Evolutionary conservation across 2,888 invertebrate genomes (phyloP).

Genomic region (Xestobium rufovillosum): DNA sequence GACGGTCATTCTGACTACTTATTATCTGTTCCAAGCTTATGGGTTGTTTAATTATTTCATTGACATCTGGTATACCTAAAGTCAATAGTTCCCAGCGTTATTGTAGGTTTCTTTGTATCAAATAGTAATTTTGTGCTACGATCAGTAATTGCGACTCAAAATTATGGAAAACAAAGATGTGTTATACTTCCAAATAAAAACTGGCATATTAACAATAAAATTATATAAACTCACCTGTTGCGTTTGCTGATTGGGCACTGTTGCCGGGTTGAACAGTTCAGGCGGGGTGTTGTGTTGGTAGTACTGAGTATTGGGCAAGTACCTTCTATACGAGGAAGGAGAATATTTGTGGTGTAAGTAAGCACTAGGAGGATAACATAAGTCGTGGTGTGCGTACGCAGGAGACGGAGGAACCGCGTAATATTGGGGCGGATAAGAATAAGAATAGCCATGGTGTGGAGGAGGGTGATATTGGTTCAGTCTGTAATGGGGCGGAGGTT

Average conservation of each 20-base stretch:
- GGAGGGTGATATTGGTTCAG: constrained; percentile 41
- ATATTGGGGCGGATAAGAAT: constrained; percentile 42
- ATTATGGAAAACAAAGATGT: too few relatives aligned
- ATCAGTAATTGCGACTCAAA: too few relatives aligned
- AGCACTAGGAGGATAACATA: constrained; percentile 46
- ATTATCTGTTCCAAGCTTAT: too few relatives aligned
- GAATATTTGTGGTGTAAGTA: constrained; percentile 36
- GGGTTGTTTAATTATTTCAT: too few relatives aligned
- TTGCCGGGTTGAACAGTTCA: constrained; percentile 3
- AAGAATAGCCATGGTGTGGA: constrained; percentile 35
- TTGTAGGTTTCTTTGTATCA: too few relatives aligned
- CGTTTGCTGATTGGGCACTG: constrained; percentile 31
- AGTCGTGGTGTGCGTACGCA: constrained; percentile 42
- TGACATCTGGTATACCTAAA: too few relatives aligned
- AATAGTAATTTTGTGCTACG: too few relatives aligned
- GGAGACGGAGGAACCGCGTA: constrained; percentile 45
- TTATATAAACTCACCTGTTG: constrained; percentile 36
- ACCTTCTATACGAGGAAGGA: constrained; percentile 34
- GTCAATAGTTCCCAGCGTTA: too few relatives aligned
- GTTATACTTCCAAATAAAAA: too few relatives aligned
- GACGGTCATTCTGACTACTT: too few relatives aligned
- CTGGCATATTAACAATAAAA: too few relatives aligned
- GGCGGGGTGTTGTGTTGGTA: constrained; percentile 45
- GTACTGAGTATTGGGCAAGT: constrained; percentile 42
- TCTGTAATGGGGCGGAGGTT: constrained; percentile 43